Percentiles rank a stretch among this genome's conserved stretches.
Evolutionary conservation across 2,888 invertebrate species (phyloP).

Genomic region (Epiblema foenella): DNA sequence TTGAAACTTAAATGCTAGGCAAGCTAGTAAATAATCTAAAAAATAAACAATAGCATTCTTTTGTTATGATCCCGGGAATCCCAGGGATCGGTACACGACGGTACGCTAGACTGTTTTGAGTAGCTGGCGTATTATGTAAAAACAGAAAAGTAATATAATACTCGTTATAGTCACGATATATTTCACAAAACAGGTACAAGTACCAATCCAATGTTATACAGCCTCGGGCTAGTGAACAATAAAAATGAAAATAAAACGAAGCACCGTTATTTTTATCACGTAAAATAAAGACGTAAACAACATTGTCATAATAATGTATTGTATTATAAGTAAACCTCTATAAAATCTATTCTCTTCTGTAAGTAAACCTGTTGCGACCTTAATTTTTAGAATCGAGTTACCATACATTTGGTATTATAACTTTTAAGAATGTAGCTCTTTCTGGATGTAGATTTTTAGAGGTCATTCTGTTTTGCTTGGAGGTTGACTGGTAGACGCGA

Average conservation of each 20-base stretch:
- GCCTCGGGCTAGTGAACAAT: conserved; percentile 36
- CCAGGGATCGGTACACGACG: too few relatives aligned
- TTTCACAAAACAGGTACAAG: conserved; percentile 36
- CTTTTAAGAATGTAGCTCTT: background rate
- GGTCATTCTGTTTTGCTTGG: too few relatives aligned
- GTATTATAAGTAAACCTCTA: too few relatives aligned
- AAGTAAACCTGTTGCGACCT: conserved; percentile 4
- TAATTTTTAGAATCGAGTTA: conserved; percentile 28
- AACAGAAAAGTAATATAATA: conserved; percentile 21
- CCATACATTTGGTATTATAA: conserved; percentile 3
- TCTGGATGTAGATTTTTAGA: too few relatives aligned
- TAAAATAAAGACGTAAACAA: conserved; percentile 40
- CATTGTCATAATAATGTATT: conserved; percentile 39
- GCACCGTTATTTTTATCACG: conserved; percentile 34
- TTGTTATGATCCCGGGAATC: too few relatives aligned
- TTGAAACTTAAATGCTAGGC: too few relatives aligned
- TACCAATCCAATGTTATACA: conserved; percentile 9
- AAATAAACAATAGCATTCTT: too few relatives aligned
- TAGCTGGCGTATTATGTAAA: background rate
- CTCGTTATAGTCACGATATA: conserved; percentile 29
- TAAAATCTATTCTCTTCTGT: too few relatives aligned
- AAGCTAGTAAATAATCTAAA: too few relatives aligned
- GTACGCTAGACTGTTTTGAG: too few relatives aligned
- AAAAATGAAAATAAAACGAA: conserved; percentile 40
- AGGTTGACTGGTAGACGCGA: too few relatives aligned